phyloP scores from a whole-genome alignment of 1,140 invertebrate genomes.

The Probaryconus sp. region DNA sequence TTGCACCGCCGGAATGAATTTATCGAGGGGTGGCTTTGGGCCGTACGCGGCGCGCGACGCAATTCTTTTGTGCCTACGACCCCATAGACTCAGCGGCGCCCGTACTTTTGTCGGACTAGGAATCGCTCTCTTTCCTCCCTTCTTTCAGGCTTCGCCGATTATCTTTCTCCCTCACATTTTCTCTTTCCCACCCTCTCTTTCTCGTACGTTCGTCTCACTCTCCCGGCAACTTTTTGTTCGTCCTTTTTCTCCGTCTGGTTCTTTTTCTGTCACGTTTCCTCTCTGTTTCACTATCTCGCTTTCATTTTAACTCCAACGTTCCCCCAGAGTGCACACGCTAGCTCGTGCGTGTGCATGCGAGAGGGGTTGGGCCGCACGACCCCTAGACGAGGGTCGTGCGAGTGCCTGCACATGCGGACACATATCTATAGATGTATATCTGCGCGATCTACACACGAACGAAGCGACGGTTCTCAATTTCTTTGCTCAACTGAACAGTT shows the following conservation, averaged over 20 bases:
- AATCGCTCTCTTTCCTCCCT: too few species aligned
- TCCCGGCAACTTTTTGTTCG: too few species aligned
- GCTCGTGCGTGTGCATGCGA: constrained; percentile 50
- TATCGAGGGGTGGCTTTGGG: constrained; percentile 46
- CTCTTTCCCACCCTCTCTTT: constrained; percentile 31
- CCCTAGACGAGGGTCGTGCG: constrained; percentile 63
- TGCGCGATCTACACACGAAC: constrained; percentile 40
- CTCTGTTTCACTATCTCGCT: constrained; percentile 40
- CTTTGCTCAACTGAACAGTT: constrained; percentile 5
- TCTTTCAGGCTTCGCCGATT: too few species aligned
- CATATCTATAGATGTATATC: constrained; percentile 35
- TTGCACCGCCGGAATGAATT: constrained; percentile 58
- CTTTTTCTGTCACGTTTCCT: too few species aligned
- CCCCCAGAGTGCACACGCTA: constrained; percentile 40
- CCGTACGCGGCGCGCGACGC: constrained; percentile 51
- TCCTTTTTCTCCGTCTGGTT: too few species aligned
- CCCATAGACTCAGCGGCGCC: constrained; percentile 61
- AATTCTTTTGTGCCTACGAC: constrained; percentile 61
- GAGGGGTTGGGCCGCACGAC: constrained; percentile 70
- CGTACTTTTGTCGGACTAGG: too few species aligned
- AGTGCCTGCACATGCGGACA: constrained; percentile 68
- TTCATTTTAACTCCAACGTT: constrained; percentile 44
- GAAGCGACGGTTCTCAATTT: constrained; percentile 65
- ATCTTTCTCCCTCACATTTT: too few species aligned
- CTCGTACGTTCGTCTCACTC: constrained; percentile 1